Percentiles rank a stretch among this genome's conserved stretches.
Evolutionary conservation across 2,113 vertebrate genomes (phyloP).

Genomic region (Geococcyx californianus): DNA sequence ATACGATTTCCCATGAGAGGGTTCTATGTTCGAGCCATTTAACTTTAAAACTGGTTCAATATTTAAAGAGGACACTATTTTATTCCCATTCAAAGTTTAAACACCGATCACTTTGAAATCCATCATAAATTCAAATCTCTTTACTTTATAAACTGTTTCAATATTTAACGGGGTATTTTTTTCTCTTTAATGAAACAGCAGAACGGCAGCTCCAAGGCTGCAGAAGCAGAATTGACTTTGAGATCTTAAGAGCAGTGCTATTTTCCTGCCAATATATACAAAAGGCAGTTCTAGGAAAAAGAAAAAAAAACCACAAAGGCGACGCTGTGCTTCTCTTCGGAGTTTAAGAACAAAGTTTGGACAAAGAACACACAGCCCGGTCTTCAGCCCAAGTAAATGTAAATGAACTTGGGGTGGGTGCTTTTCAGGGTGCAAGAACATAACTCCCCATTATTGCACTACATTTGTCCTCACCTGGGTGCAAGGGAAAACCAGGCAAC

Average conservation of each 20-base stretch:
- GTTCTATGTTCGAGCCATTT: constrained; percentile 56
- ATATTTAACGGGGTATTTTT: constrained; percentile 18
- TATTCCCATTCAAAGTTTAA: constrained; percentile 62
- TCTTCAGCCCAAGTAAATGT: constrained; percentile 10
- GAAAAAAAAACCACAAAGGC: constrained; percentile 45
- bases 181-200: constrained; percentile 12
- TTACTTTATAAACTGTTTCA: constrained; percentile 60
- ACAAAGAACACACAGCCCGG: constrained; percentile 24
- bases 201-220: constrained; percentile 25
- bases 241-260: constrained; percentile 42
- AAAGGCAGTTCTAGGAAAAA: constrained; percentile 45
- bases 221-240: constrained; percentile 34
- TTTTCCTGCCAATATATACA: constrained; percentile 36
- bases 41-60: constrained; percentile 69
- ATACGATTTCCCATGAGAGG: constrained; percentile 66
- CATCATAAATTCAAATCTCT: constrained; percentile 53
- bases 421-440: not conserved
- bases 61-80: constrained; percentile 71
- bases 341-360: constrained; percentile 52
- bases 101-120: constrained; percentile 36
- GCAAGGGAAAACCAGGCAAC: not conserved
- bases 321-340: constrained; percentile 44
- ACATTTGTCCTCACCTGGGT: not conserved
- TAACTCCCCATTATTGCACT: not conserved
- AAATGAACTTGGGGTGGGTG: not conserved